These are phyloP conservation scores for Aplochiton taeniatus DNA, from an alignment of 2,797 vertebrate species.

Conservation along the genomic window DNA sequence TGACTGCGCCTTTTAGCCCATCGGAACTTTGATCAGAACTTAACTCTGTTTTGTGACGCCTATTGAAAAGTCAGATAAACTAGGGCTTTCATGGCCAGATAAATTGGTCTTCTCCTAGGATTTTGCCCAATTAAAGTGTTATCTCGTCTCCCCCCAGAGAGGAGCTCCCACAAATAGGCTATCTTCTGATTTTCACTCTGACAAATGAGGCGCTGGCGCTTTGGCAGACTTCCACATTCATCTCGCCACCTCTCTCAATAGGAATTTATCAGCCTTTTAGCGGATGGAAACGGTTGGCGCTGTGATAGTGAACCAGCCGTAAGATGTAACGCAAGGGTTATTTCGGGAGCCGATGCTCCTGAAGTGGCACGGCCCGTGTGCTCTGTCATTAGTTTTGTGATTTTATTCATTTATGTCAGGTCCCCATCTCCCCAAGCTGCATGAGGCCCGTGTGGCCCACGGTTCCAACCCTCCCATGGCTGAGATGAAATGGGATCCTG, in stretches of 20 bases:
- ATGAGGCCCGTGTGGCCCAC: neutral
- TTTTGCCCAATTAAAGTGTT: constrained; percentile 39
- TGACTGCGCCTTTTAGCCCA: constrained; percentile 43
- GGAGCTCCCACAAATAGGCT: constrained; percentile 17
- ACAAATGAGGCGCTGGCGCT: constrained; percentile 26
- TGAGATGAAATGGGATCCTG: neutral
- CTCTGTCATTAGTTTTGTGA: constrained; percentile 10
- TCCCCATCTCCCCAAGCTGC: neutral
- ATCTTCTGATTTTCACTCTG: constrained; percentile 21
- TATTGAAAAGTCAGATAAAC: constrained; percentile 43
- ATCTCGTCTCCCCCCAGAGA: constrained; percentile 23
- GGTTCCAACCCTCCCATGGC: neutral
- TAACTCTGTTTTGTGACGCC: constrained; percentile 34
- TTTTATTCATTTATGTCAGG: constrained; percentile 5
- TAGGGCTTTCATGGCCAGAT: constrained; percentile 36
- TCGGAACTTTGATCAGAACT: constrained; percentile 57
- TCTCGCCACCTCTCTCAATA: constrained; percentile 21
- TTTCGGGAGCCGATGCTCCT: neutral
- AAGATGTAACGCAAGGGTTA: constrained; percentile 1
- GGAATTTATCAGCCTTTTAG: constrained; percentile 23
- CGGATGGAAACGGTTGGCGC: constrained; percentile 17
- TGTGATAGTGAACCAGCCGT: constrained; percentile 6
- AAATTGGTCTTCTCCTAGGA: constrained; percentile 37
- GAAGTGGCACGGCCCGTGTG: neutral
- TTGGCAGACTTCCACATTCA: constrained; percentile 12